phyloP scores from a whole-genome alignment of 2,888 invertebrate genomes.

The Galerucella pusilla region DNA sequence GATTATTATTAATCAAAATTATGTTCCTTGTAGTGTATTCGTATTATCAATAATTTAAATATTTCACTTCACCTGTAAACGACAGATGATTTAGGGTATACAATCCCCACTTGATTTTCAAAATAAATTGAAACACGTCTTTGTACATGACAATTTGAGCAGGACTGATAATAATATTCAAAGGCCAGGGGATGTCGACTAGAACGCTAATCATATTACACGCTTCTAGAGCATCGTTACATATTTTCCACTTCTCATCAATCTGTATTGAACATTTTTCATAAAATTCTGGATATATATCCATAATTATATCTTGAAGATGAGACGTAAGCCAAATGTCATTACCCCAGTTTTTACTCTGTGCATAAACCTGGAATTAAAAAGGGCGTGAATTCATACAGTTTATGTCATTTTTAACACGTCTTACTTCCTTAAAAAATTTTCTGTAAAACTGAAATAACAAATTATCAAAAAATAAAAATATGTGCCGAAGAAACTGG shows the following conservation, averaged over 20 bases:
- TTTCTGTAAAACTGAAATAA: conserved; percentile 60
- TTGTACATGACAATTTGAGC: conserved; percentile 58
- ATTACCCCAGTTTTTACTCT: conserved; percentile 56
- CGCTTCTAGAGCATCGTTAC: conserved; percentile 53
- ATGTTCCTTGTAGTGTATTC: too few species aligned
- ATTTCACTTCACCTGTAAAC: conserved; percentile 54
- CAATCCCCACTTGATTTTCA: conserved; percentile 63
- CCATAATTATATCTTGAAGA: conserved; percentile 61
- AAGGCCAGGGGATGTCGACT: conserved; percentile 60
- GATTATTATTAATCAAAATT: conserved; percentile 11
- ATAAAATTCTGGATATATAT: conserved; percentile 60
- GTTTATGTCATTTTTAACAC: background rate
- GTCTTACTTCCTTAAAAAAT: conserved; percentile 58
- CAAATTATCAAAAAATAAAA: conserved; percentile 60
- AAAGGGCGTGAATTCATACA: background rate
- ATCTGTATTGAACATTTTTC: conserved; percentile 56
- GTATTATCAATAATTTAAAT: background rate
- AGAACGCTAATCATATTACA: conserved; percentile 55
- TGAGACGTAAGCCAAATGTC: conserved; percentile 60
- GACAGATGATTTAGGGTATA: conserved; percentile 59
- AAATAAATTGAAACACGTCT: conserved; percentile 59
- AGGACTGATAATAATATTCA: conserved; percentile 59
- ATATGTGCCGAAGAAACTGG: conserved; percentile 58
- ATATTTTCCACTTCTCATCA: conserved; percentile 51
- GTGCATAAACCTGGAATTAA: conserved; percentile 49